phyloP scores from a whole-genome alignment of 23 tunicate species.

The Oikopleura vanhoeffeni region DNA sequence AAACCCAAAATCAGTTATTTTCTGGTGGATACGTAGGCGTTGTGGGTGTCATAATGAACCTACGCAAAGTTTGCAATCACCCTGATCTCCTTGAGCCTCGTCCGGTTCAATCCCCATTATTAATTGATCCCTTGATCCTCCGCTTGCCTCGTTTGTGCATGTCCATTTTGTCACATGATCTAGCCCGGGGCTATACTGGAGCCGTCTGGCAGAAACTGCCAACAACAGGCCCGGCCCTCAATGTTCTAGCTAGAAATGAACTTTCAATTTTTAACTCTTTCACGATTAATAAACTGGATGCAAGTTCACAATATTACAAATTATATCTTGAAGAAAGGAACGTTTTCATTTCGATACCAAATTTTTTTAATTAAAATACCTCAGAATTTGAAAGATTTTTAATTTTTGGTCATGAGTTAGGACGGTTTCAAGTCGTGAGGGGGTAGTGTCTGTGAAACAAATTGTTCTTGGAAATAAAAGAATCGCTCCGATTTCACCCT shows the following conservation, averaged over 20 bases:
- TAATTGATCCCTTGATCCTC: not conserved
- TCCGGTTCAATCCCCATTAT: constrained; percentile 53
- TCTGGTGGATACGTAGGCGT: constrained; percentile 80
- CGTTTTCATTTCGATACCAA: no score
- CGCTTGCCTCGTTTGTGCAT: not conserved
- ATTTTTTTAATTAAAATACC: no score
- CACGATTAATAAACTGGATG: not conserved
- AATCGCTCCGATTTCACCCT: no score
- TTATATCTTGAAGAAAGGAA: not conserved
- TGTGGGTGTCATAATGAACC: constrained; percentile 77
- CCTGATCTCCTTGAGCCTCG: constrained; percentile 89
- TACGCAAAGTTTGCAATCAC: constrained; percentile 90
- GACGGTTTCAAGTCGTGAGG: no score
- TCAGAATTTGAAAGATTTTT: no score
- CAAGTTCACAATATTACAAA: not conserved
- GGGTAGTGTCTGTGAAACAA: no score
- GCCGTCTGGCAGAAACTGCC: not conserved
- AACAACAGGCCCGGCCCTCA: not conserved
- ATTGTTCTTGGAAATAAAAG: no score
- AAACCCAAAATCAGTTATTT: constrained; percentile 49
- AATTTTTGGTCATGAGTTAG: no score
- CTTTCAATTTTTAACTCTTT: not conserved
- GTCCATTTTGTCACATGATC: not conserved
- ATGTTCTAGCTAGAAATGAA: not conserved
- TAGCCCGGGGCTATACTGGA: not conserved